Percentiles rank a stretch among this genome's conserved stretches.
These are phyloP conservation scores for Eublepharis macularius DNA, from an alignment of 2,113 vertebrate genomes.

Conservation along the genomic window DNA sequence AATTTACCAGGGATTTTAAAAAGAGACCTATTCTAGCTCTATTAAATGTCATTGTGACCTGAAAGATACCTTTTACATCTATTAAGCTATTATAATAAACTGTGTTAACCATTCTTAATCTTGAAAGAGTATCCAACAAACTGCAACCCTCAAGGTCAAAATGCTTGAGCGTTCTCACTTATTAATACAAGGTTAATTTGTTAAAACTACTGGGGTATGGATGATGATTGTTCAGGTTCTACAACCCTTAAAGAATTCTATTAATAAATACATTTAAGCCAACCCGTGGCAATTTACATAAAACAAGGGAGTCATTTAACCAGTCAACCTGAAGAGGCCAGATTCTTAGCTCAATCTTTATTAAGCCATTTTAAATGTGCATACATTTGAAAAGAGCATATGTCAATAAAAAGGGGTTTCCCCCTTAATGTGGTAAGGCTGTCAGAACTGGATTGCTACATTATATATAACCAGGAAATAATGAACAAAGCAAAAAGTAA, in stretches of 20 bases:
- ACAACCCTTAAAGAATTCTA: not conserved
- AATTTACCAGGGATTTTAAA: not conserved
- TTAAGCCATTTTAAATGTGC: not conserved
- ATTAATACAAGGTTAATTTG: not conserved
- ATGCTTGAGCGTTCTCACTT: not conserved
- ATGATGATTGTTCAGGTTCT: not conserved
- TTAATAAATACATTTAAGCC: not conserved
- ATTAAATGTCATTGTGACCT: no score
- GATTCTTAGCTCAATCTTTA: not conserved
- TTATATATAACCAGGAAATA: not conserved
- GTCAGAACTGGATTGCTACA: not conserved
- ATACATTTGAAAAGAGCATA: not conserved
- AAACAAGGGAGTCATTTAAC: not conserved
- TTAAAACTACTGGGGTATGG: not conserved
- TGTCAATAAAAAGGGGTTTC: not conserved
- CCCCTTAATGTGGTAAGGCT: not conserved
- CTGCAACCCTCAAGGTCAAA: not conserved
- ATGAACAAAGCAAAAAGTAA: not conserved
- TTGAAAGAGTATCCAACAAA: not conserved
- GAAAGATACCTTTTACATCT: not conserved
- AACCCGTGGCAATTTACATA: not conserved
- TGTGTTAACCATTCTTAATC: not conserved
- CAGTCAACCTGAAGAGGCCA: not conserved
- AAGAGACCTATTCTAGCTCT: not conserved
- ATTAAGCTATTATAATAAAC: not conserved